Evolutionary conservation across 2,113 vertebrate genomes (phyloP), one percentile per base, ranked within the genome.

Genomic region (Xiphophorus couchianus): DNA sequence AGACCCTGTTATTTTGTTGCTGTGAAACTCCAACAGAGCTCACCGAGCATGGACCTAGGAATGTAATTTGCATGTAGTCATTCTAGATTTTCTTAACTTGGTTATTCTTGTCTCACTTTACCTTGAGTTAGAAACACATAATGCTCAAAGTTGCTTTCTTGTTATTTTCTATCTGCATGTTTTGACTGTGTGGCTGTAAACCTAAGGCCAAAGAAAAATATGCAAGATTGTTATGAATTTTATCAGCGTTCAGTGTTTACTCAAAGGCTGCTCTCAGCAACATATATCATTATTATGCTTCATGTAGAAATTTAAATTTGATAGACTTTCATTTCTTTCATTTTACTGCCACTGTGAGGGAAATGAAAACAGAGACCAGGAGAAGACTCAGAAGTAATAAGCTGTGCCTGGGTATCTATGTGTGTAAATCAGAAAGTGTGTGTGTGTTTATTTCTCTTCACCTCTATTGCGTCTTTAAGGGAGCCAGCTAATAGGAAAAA

Each of bases 401-500:
- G 44, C 39, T 64, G n/a, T 51, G 42, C 77, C n/a, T 78, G 71
- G 65, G 60, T 48, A 15, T 77, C 6, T 37, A 19, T 66, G 15
- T 61, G 30, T 78, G 62, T 19, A 70, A 42, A 15, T 70, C 14
- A 67, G 33, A 69, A n/a, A 65, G 63, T 66, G 44, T 39, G 14
- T 44, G 42, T 69, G 31, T 76, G 37, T 71, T 62, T 69, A 35
- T 37, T 67, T 28, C 17, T 19, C 65, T 83, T 68, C 92, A 99
- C 98, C 97, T 99, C 98, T 68, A 99, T 97, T 80, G 98, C 97
- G 73, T 99, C 98, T 94, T 99, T 99, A 81, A 99, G 91, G 19
- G 98, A 99, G 51, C 98, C 98, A 71, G 98, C 98, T 74, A 99
- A 93, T 58, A 99, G 94, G 92, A 99, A 99, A 91, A 99, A 99